These are phyloP conservation scores for Capromys pilorides DNA, from an alignment of 2,797 vertebrate species.

Conservation along the genomic window DNA sequence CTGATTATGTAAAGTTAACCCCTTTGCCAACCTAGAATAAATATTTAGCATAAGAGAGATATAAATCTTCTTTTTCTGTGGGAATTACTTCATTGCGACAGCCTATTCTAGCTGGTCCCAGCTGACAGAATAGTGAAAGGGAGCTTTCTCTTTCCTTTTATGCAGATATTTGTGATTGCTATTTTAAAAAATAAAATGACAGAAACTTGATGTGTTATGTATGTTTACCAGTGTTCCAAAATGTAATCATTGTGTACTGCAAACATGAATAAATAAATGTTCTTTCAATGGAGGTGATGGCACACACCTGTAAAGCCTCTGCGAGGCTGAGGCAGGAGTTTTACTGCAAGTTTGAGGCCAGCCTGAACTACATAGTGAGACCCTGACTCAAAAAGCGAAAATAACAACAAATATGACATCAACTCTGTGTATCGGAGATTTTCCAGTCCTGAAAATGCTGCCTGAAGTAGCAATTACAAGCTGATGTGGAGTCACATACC, in stretches of 20 bases:
- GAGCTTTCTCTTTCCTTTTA: neutral
- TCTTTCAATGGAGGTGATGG: too few species aligned
- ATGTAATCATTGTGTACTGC: neutral
- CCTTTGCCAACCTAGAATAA: neutral
- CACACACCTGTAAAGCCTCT: neutral
- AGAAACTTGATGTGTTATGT: neutral
- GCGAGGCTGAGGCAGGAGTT: neutral
- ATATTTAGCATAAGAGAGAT: neutral
- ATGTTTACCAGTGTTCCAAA: neutral
- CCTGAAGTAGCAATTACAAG: neutral
- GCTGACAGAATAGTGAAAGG: neutral
- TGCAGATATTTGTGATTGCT: slow-evolving; percentile 37
- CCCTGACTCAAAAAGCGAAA: neutral
- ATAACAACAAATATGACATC: neutral
- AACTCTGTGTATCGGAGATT: neutral
- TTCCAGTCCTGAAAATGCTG: neutral
- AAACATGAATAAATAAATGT: neutral
- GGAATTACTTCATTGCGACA: slow-evolving; percentile 16
- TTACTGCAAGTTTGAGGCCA: neutral
- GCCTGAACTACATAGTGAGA: neutral
- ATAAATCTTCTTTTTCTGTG: neutral
- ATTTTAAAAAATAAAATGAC: slow-evolving; percentile 10
- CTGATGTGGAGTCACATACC: neutral
- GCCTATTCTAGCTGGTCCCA: neutral
- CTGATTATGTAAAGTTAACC: neutral